Evolutionary conservation across 2,888 invertebrate species (phyloP), one percentile per base, ranked within the genome.

Genomic region (Adelphocoris suturalis): DNA sequence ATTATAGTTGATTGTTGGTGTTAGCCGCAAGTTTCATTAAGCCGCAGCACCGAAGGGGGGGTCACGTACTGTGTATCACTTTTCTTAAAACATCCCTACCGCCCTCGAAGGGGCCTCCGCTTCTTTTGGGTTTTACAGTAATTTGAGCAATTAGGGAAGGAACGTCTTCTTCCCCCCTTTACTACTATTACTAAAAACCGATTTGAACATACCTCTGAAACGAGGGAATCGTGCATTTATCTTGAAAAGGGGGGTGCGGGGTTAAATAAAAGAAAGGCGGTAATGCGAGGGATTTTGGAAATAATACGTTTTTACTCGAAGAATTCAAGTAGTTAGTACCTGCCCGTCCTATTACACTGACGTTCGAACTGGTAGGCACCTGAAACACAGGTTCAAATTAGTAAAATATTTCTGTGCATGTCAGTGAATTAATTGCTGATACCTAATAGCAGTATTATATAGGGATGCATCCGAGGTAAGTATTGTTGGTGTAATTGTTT

Each of bases 21-120:
- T 88, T 88, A 88, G 52, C 88, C 76, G 55, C 88, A 88, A 88
- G 88, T 88, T 88, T 88, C 88, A 88, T 88, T 88, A 88, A 88
- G 88, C 55, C 52, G 78, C 48, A 28, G 75, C 68, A 47, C 76
- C 16, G 37, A 47, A 28, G 82, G 28, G 88, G 88, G 80, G 78
- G 52, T 88, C 88, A 88, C 88, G 88, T 88, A 88, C 88, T 14
- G 88, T 78, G 88, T 88, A 88, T 88, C 88, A 88, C 88, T 88
- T 88, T 80, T 88, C 88, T 75, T 86, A 68, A 68, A 85, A 75
- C 88, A 19, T 55, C 88, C 78, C 80, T 52, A 27, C 68, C 52
- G 55, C 48, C 88, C 52, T 80, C 68, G 16, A 48, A 55, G n/a
- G 57, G 37, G 47, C 52, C 88, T 76, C 37, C 88, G 19, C 47